Evolutionary conservation across 1,140 invertebrate species (phyloP).

Genomic region (Orius insidiosus): DNA sequence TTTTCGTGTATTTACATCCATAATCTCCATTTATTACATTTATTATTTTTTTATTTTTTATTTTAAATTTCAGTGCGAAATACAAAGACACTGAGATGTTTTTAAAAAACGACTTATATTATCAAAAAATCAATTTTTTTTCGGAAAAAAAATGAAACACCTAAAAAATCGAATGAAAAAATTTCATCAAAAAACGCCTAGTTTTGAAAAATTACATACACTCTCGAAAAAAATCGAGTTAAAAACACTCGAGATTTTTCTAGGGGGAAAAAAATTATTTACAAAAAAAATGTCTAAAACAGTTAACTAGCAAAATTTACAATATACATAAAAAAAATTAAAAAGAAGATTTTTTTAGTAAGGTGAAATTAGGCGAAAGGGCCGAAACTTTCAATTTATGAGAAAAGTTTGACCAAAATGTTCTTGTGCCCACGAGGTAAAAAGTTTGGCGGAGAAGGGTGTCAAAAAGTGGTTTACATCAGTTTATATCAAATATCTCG

Average conservation of each 20-base stretch:
- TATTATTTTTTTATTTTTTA: constrained; percentile 4
- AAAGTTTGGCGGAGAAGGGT: too few relatives aligned
- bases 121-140: not conserved
- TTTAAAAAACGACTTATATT: not conserved
- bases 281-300: not conserved
- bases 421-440: too few relatives aligned
- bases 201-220: not conserved
- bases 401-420: too few relatives aligned
- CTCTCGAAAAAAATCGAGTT: not conserved
- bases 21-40: too few relatives aligned
- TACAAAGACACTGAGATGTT: constrained; percentile 14
- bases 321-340: too few relatives aligned
- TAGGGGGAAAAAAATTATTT: not conserved
- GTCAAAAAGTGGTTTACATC: too few relatives aligned
- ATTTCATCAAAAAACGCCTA: not conserved
- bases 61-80: constrained; percentile 12
- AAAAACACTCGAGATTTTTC: not conserved
- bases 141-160: not conserved
- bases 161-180: not conserved
- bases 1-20: too few relatives aligned
- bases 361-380: too few relatives aligned
- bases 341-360: too few relatives aligned
- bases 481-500: too few relatives aligned
- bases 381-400: too few relatives aligned
- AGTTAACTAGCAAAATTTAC: too few relatives aligned